phyloP scores from a whole-genome alignment of 2,888 invertebrate species.

The Coenonympha glycerion region DNA sequence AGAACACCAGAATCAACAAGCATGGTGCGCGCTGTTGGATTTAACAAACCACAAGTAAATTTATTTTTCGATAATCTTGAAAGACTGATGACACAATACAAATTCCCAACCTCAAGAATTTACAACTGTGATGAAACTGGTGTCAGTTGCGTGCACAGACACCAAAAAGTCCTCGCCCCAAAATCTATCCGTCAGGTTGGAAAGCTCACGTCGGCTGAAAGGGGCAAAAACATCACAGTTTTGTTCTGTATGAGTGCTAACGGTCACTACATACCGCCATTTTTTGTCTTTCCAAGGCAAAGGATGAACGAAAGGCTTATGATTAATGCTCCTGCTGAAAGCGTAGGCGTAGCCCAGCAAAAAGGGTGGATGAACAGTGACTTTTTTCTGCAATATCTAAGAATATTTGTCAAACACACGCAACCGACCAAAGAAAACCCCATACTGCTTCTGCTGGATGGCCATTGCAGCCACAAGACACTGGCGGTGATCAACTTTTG shows the following conservation, averaged over 20 bases:
- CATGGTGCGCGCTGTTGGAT: conserved; percentile 26
- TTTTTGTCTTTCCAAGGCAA: conserved; percentile 30
- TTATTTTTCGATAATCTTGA: conserved; percentile 17
- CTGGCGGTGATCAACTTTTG: too few relatives aligned
- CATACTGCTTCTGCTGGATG: too few relatives aligned
- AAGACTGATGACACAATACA: conserved; percentile 21
- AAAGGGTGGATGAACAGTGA: conserved; percentile 31
- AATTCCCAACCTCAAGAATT: conserved; percentile 29
- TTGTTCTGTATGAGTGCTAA: conserved; percentile 27
- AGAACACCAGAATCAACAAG: conserved; percentile 29
- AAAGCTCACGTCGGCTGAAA: too few relatives aligned
- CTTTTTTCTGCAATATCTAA: conserved; percentile 25
- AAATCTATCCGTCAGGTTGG: too few relatives aligned
- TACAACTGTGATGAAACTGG: conserved; percentile 34
- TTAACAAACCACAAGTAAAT: too few relatives aligned
- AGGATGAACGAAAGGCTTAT: conserved; percentile 29
- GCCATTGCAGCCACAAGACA: too few relatives aligned
- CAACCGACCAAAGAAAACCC: too few relatives aligned
- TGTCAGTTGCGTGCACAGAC: conserved; percentile 28
- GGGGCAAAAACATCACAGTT: too few relatives aligned
- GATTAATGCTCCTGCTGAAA: conserved; percentile 29
- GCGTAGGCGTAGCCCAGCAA: conserved; percentile 27
- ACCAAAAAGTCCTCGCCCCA: conserved; percentile 26
- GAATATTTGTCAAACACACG: conserved; percentile 28
- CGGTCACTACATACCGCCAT: conserved; percentile 29